A percentile compares a stretch with the other conserved stretches of the same genome.
These are phyloP conservation scores for Acromyrmex heyeri DNA, from an alignment of 1,140 invertebrate genomes.

Conservation along the genomic window DNA sequence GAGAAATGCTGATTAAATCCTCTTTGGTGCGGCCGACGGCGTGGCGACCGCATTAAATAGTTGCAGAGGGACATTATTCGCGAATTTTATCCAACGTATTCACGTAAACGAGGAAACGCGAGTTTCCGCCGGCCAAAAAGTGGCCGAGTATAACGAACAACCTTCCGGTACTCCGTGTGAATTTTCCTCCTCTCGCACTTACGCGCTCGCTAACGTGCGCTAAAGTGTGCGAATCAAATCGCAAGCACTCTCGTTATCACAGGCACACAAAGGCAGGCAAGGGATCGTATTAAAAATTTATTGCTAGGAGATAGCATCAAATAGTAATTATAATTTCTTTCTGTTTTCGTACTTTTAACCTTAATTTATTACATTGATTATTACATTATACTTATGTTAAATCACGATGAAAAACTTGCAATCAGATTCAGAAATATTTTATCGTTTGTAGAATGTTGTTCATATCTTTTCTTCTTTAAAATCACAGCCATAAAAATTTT, in stretches of 20 bases:
- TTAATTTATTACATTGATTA: neutral
- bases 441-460: neutral
- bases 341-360: neutral
- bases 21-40: constrained; percentile 38
- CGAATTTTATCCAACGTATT: constrained; percentile 41
- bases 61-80: constrained; percentile 52
- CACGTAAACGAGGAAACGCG: constrained; percentile 50
- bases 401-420: constrained; percentile 17
- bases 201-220: neutral
- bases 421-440: neutral
- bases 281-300: constrained; percentile 36
- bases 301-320: constrained; percentile 19
- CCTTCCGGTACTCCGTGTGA: constrained; percentile 4
- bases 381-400: neutral
- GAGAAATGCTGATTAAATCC: constrained; percentile 78
- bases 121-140: constrained; percentile 37
- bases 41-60: constrained; percentile 57
- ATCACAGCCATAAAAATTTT: neutral
- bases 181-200: constrained; percentile 10
- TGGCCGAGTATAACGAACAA: constrained; percentile 39
- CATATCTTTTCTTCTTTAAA: neutral
- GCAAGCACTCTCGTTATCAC: constrained; percentile 10
- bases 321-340: constrained; percentile 24
- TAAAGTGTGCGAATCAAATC: neutral
- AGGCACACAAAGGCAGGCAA: constrained; percentile 5